phyloP scores from a whole-genome alignment of 2,888 invertebrate species.

The Luffia ferchaultella region DNA sequence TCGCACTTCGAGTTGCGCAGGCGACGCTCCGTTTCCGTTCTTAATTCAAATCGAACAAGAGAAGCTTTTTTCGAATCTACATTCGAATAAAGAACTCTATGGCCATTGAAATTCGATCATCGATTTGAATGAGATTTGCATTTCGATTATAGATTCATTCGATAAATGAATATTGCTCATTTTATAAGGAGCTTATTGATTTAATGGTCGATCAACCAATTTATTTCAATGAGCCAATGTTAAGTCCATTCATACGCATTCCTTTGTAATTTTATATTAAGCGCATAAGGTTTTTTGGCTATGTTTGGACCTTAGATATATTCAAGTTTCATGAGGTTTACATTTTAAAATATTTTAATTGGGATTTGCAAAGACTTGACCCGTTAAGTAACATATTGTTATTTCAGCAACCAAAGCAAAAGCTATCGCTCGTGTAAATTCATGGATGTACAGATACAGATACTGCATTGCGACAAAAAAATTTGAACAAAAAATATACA shows the following conservation, averaged over 20 bases:
- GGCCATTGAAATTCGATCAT: conserved; percentile 45
- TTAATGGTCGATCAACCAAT: background rate
- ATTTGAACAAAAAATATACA: too few relatives aligned
- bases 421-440: too few relatives aligned
- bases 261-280: too few relatives aligned
- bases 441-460: too few relatives aligned
- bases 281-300: too few relatives aligned
- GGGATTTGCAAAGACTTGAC: too few relatives aligned
- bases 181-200: conserved; percentile 28
- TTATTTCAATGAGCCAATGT: background rate
- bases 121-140: conserved; percentile 52
- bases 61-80: conserved; percentile 40
- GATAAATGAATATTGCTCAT: conserved; percentile 57
- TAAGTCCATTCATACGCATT: background rate
- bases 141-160: conserved; percentile 62
- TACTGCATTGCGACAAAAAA: too few relatives aligned
- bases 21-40: conserved; percentile 64
- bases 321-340: too few relatives aligned
- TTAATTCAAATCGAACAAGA: conserved; percentile 48
- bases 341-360: too few relatives aligned
- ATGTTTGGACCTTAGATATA: too few relatives aligned
- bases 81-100: conserved; percentile 31
- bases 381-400: too few relatives aligned
- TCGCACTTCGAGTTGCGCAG: conserved; percentile 55
- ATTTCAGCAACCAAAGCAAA: too few relatives aligned